A percentile compares a stretch with the other conserved stretches of the same genome.
These are phyloP conservation scores for Drosophila subquinaria DNA, from an alignment of 2,888 invertebrate genomes.

Conservation along the genomic window DNA sequence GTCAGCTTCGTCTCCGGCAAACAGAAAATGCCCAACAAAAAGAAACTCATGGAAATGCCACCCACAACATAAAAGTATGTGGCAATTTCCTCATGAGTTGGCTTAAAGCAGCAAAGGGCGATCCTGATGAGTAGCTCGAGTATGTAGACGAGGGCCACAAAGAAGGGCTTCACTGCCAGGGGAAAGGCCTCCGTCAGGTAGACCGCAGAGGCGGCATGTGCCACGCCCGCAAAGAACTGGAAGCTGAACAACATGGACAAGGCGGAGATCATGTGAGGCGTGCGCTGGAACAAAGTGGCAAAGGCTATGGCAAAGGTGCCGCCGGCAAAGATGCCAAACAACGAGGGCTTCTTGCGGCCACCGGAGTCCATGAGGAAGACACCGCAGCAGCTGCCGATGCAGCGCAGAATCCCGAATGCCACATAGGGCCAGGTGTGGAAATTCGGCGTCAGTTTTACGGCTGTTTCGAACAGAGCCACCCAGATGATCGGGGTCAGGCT, in stretches of 20 bases:
- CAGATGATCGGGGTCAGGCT: constrained; percentile 64
- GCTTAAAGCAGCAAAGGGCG: constrained; percentile 46
- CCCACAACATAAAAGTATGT: constrained; percentile 70
- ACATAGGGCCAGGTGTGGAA: constrained; percentile 62
- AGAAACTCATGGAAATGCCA: constrained; percentile 60
- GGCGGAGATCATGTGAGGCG: constrained; percentile 49
- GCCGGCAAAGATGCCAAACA: constrained; percentile 64
- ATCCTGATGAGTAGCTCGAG: constrained; percentile 71
- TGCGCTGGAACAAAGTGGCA: constrained; percentile 55
- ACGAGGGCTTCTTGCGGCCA: constrained; percentile 75
- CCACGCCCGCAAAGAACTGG: constrained; percentile 75
- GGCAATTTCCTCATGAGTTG: constrained; percentile 33
- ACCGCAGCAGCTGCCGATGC: constrained; percentile 60
- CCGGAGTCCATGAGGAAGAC: constrained; percentile 68
- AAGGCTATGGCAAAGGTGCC: constrained; percentile 68
- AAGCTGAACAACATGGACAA: constrained; percentile 62
- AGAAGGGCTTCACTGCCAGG: constrained; percentile 72
- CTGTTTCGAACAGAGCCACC: constrained; percentile 53
- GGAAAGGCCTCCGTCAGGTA: constrained; percentile 83
- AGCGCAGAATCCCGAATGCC: constrained; percentile 66
- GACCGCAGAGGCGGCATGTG: constrained; percentile 72
- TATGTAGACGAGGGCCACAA: constrained; percentile 65
- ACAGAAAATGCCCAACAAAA: constrained; percentile 61
- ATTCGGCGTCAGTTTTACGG: constrained; percentile 28
- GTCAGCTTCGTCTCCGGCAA: constrained; percentile 80